These are phyloP conservation scores for Cynoglossus semilaevis DNA, from an alignment of 2,113 vertebrate genomes.

Conservation along the genomic window DNA sequence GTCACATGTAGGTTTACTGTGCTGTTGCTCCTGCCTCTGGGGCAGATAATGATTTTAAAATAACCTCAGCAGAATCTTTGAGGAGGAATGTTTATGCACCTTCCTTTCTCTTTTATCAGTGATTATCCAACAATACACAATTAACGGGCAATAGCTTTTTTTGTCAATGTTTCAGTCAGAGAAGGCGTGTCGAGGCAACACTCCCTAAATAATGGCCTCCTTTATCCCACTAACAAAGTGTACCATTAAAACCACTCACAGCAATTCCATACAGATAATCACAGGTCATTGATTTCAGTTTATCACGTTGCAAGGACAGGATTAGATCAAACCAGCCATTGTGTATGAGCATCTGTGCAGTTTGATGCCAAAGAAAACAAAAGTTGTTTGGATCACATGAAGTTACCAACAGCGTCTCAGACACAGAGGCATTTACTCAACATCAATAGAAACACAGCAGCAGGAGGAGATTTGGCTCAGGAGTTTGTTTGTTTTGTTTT, in stretches of 20 bases:
- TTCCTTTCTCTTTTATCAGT: not conserved
- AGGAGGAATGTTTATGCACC: no score
- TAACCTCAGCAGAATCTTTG: conserved; percentile 13
- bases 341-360: not conserved
- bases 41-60: conserved; percentile 17
- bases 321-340: conserved; percentile 5
- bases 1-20: not conserved
- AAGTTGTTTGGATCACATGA: not conserved
- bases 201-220: conserved; percentile 39
- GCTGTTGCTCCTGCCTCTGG: conserved; percentile 5
- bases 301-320: conserved; percentile 42
- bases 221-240: conserved; percentile 26
- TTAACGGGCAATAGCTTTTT: conserved; percentile 28
- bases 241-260: conserved; percentile 26
- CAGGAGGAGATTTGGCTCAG: not conserved
- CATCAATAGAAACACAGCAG: not conserved
- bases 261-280: conserved; percentile 33
- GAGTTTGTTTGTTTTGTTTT: not conserved
- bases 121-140: conserved; percentile 15
- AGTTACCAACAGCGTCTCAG: not conserved
- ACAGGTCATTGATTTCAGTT: conserved; percentile 49
- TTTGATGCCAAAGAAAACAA: not conserved
- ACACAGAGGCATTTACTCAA: not conserved
- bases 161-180: conserved; percentile 49
- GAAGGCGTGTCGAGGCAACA: conserved; percentile 25